Evolutionary conservation across 1,140 invertebrate genomes (phyloP), one percentile per base, ranked within the genome.

Genomic region (Cotesia glomerata): DNA sequence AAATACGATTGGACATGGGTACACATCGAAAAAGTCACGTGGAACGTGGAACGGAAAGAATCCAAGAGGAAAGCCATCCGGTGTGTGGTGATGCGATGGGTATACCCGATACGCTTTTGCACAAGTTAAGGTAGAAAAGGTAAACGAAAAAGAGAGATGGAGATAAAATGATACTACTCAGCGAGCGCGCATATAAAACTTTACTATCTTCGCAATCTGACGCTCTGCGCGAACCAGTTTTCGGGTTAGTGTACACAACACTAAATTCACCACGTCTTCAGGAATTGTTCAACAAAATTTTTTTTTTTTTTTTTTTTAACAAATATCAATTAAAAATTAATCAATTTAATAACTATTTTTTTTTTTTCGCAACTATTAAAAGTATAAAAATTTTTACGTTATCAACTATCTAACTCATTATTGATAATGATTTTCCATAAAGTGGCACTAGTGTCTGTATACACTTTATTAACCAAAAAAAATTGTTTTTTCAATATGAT

Each of bases 171-270:
- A 64, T 32, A 34, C 62, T 34, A 64, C 62, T 64, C 62, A 64
- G 62, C 65, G 35, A 36, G 65, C 58, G 66, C 80, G 81, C 66
- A 70, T 79, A 85, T 84, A 86, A 85, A 84, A 85, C 80, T 81
- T 77, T 71, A 74, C 78, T 86, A 86, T 86, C 84, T 86, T 85
- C 73, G 83, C 84, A 82, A 85, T 85, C 84, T 84, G 83, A 85
- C 81, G 82, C 7, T 45, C 82, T 79, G 81, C 78, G 80, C 84
- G 83, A 85, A 86, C 84, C 84, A 86, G 85, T 86, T 85, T 72
- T 74, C 69, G 73, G 36, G 62, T 64, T n/a, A 16, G n/a, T 18
- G n/a, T 56, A 18, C 16, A 18, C 52, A 16, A 5, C 26, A 26
- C 26, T 26, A 56, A 56, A 56, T 18, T 56, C 52, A 14, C 5